A percentile compares a stretch with the other conserved stretches of the same genome.
Conservation (phyloP, 2,888 invertebrate species). For the Atrina japonica region DNA sequence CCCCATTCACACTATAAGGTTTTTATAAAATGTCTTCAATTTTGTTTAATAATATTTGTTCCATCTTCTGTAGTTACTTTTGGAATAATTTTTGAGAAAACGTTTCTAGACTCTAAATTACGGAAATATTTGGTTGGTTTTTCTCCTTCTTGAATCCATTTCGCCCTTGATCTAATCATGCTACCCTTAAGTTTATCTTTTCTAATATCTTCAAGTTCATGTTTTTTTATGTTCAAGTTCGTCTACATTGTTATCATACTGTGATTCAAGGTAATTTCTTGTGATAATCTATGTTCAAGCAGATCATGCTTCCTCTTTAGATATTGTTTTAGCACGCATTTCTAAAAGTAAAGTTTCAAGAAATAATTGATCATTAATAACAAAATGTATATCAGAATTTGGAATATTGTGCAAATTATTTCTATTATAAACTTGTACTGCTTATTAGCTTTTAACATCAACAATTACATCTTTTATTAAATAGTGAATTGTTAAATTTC, state of each 20-base stretch:
- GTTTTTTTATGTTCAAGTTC: not conserved
- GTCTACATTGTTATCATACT: conserved; percentile 1
- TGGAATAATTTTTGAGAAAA: conserved; percentile 12
- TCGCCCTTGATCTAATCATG: conserved; percentile 18
- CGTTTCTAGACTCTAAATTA: conserved; percentile 1
- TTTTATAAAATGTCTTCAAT: conserved; percentile 9
- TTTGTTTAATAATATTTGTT: conserved; percentile 6
- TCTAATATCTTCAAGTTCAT: conserved; percentile 15
- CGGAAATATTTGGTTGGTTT: conserved; percentile 2
- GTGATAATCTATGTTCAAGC: too few relatives aligned
- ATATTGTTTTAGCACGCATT: conserved; percentile 25
- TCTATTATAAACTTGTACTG: conserved; percentile 16
- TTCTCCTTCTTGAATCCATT: conserved; percentile 24
- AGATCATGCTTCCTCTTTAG: too few relatives aligned
- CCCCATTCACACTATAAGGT: not conserved
- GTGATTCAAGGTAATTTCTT: conserved; percentile 10
- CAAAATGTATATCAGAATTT: conserved; percentile 23
- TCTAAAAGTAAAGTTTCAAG: conserved; percentile 28
- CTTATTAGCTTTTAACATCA: conserved; percentile 23
- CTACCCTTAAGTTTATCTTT: conserved; percentile 8
- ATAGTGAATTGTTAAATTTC: conserved; percentile 33
- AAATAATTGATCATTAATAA: conserved; percentile 32
- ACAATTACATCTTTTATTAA: conserved; percentile 15
- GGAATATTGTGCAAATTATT: conserved; percentile 10
- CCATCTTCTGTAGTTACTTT: conserved; percentile 1